Evolutionary conservation across 2,113 vertebrate species (phyloP).

Genomic region (Cottus gobio): DNA sequence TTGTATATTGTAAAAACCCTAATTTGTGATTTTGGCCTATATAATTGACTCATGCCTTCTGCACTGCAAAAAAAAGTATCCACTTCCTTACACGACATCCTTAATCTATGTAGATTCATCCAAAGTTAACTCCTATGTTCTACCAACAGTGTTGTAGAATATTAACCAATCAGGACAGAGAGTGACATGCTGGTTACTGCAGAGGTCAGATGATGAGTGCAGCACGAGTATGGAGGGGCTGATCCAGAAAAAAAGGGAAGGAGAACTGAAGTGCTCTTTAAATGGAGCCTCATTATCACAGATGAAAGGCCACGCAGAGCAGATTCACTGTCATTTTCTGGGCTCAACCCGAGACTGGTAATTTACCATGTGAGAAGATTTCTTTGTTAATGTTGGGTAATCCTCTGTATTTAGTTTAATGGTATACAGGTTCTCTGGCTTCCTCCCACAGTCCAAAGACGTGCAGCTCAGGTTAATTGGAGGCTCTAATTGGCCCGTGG

Average conservation of each 20-base stretch:
- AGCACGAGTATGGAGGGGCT: conserved; percentile 3
- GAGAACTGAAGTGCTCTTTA: conserved; percentile 1
- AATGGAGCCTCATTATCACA: conserved; percentile 18
- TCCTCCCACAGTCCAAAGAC: too few relatives aligned
- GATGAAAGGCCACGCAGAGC: neutral
- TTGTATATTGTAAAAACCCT: neutral
- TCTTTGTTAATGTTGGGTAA: conserved; percentile 19
- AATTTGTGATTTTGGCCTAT: neutral
- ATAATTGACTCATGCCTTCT: neutral
- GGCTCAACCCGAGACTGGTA: neutral
- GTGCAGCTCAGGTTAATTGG: too few relatives aligned
- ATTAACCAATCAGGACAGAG: neutral
- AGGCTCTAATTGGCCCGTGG: too few relatives aligned
- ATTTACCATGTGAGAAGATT: conserved; percentile 16
- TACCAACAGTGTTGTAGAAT: neutral
- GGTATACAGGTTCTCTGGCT: too few relatives aligned
- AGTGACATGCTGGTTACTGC: neutral
- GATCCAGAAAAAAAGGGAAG: neutral
- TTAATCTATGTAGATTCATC: neutral
- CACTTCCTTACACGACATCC: neutral
- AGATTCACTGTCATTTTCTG: conserved; percentile 29
- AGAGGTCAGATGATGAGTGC: conserved; percentile 44
- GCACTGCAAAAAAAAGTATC: neutral
- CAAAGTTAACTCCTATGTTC: conserved; percentile 5
- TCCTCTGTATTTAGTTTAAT: neutral